These are phyloP conservation scores for Syngnathus rostellatus DNA, from an alignment of 2,797 vertebrate species.

Conservation along the genomic window DNA sequence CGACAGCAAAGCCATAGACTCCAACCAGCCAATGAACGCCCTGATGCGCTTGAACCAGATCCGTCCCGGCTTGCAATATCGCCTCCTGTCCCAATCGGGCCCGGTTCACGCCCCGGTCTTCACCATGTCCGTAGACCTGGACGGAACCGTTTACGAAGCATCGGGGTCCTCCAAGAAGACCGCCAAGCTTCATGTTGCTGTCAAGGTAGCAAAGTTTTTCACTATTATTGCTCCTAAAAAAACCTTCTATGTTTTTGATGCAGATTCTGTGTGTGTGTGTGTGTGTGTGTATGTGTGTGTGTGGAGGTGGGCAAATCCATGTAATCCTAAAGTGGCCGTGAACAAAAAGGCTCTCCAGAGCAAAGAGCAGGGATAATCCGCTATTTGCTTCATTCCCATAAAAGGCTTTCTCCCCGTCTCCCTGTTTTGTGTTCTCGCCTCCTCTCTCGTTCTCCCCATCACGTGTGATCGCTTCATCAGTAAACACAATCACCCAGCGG, in stretches of 20 bases:
- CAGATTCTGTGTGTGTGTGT: conserved; percentile 7
- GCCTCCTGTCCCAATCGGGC: conserved; percentile 96
- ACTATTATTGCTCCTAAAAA: no score
- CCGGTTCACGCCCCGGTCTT: conserved; percentile 98
- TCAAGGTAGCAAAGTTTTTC: conserved; percentile 76
- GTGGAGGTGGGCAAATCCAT: conserved; percentile 55
- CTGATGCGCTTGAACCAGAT: conserved; percentile 99
- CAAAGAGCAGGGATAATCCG: conserved; percentile 64
- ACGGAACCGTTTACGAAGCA: conserved; percentile 89
- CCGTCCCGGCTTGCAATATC: conserved; percentile 96
- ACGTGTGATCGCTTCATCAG: not conserved
- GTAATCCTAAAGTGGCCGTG: conserved; percentile 65
- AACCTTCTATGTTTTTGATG: not conserved
- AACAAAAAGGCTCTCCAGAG: conserved; percentile 66
- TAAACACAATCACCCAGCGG: not conserved
- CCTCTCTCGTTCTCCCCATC: conserved; percentile 6
- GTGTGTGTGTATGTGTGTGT: conserved; percentile 6
- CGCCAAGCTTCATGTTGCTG: conserved; percentile 96
- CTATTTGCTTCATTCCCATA: conserved; percentile 53
- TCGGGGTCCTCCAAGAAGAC: conserved; percentile 98
- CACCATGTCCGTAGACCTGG: conserved; percentile 98
- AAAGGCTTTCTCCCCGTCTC: conserved; percentile 40
- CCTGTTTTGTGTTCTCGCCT: not conserved
- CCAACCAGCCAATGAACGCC: conserved; percentile 92
- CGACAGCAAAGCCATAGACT: conserved; percentile 98